Evolutionary conservation across 1,140 invertebrate genomes (phyloP), one percentile per base, ranked within the genome.

Genomic region (Drosophila aff.): DNA sequence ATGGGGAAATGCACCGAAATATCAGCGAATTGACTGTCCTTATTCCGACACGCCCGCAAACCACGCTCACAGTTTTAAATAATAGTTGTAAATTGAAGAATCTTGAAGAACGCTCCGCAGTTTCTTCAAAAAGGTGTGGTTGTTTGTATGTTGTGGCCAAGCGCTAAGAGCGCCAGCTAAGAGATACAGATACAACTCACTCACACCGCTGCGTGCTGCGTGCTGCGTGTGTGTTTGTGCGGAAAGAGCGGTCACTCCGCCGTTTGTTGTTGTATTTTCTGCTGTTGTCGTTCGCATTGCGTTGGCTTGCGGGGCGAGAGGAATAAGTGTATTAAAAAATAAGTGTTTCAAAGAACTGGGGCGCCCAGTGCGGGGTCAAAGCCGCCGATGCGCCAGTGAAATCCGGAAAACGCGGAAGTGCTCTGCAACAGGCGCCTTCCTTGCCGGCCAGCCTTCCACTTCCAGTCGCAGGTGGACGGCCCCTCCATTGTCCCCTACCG

Each of bases 91-190:
- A 36, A 61, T 44, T 26, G 6, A 38, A 28, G 23, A 26, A 73
- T 68, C 59, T 55, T 71, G 7, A 64, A 82, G 65, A 79, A 79
- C 80, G 58, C 61, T 46, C 28, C 43, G 55, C 49, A 44, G 57
- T 57, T 62, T 63, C 68, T 80, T 63, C 72, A 79, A 76, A 67
- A 84, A 87, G 84, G 84, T 89, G 84, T 87, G 84, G 83, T 87
- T 87, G 83, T 78, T 85, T 84, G 77, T 84, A 84, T 74, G 82
- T 57, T 81, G 82, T 44, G 66, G 40, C 78, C 59, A 53, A 78
- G 68, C 66, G 64, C 61, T 74, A 77, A 84, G 82, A 85, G 82
- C 47, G 67, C 64, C 66, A 71, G 43, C 62, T 77, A 87, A 87
- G 80, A 87, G 81, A 89, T 31, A 67, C 67, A 49, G 40, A 65